Evolutionary conservation across 1,140 invertebrate species (phyloP).

Genomic region (Drosophila micromelanica): DNA sequence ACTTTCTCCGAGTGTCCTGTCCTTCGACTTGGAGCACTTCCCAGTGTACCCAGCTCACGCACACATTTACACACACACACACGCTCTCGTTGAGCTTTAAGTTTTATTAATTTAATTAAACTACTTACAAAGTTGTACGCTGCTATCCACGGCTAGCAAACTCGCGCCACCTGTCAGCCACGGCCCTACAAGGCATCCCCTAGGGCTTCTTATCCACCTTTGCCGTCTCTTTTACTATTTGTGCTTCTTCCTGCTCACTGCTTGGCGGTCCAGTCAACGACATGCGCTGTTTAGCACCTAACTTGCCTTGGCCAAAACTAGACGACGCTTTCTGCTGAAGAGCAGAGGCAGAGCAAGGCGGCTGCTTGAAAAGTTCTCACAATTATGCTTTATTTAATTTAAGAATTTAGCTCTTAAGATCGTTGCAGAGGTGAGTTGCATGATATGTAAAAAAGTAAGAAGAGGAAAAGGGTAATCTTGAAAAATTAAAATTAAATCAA

Average conservation of each 20-base stretch:
- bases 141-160: conserved; percentile 67
- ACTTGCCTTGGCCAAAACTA: conserved; percentile 67
- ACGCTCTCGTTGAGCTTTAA: conserved; percentile 62
- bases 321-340: conserved; percentile 49
- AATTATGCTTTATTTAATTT: conserved; percentile 4
- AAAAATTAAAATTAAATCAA: no score
- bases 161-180: conserved; percentile 37
- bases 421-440: not conserved
- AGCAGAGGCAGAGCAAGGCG: conserved; percentile 9
- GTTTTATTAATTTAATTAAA: conserved; percentile 83
- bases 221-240: not conserved
- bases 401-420: not conserved
- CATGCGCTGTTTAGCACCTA: conserved; percentile 81
- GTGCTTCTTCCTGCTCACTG: not conserved
- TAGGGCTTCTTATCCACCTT: not conserved
- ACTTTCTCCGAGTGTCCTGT: conserved; percentile 69
- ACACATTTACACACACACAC: conserved; percentile 9
- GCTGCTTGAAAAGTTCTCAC: conserved; percentile 29
- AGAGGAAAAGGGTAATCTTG: no score
- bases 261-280: conserved; percentile 46
- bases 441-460: no score
- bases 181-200: conserved; percentile 21
- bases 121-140: conserved; percentile 80
- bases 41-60: conserved; percentile 40
- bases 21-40: conserved; percentile 62